These are phyloP conservation scores for Remorina albescens DNA, from an alignment of 2,797 vertebrate genomes.

Conservation along the genomic window DNA sequence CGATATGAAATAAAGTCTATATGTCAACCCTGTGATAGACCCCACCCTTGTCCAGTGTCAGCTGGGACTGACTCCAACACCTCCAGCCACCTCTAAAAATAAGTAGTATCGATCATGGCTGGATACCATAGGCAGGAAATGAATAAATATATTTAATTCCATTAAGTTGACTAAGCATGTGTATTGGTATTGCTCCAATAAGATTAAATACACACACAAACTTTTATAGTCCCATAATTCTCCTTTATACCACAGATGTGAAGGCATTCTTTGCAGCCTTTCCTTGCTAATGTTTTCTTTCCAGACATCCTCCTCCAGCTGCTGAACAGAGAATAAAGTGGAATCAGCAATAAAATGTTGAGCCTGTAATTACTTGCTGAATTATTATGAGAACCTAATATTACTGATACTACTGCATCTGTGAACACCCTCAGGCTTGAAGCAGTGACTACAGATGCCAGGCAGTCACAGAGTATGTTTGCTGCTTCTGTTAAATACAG, in stretches of 20 bases:
- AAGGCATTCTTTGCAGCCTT: constrained; percentile 59
- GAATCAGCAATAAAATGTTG: constrained; percentile 70
- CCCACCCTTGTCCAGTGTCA: too few species aligned
- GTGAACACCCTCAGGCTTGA: constrained; percentile 31
- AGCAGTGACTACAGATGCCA: constrained; percentile 14
- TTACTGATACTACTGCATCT: constrained; percentile 52
- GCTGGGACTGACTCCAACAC: too few species aligned
- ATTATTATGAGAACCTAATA: constrained; percentile 61
- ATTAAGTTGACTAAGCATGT: not conserved
- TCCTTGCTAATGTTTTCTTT: constrained; percentile 54
- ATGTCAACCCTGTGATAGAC: too few species aligned
- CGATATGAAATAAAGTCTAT: too few species aligned
- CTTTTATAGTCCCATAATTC: not conserved
- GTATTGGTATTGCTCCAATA: not conserved
- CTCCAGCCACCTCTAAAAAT: too few species aligned
- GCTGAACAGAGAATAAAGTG: constrained; percentile 57
- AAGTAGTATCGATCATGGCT: too few species aligned
- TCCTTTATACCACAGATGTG: constrained; percentile 7
- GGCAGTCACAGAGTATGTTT: constrained; percentile 6
- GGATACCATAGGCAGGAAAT: not conserved
- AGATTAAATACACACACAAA: constrained; percentile 3
- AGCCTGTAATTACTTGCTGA: constrained; percentile 63
- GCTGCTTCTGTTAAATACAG: constrained; percentile 50
- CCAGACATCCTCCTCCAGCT: constrained; percentile 49
- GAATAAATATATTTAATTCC: not conserved